phyloP scores from a whole-genome alignment of 2,888 invertebrate species.

The Luperina testacea region DNA sequence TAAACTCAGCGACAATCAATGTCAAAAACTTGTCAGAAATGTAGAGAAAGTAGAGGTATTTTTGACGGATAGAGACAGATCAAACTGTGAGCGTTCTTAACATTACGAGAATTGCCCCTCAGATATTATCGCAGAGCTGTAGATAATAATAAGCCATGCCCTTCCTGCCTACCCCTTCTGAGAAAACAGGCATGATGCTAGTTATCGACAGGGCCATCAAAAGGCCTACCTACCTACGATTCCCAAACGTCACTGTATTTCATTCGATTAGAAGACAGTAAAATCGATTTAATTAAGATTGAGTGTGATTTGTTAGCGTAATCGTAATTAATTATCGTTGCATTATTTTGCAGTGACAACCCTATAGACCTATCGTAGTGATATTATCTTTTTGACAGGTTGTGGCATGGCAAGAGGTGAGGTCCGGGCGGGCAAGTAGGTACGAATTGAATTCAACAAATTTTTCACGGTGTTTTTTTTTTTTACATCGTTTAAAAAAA shows the following conservation, averaged over 20 bases:
- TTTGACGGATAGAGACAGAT: not conserved
- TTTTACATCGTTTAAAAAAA: too few species aligned
- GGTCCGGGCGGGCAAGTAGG: not conserved
- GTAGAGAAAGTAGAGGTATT: not conserved
- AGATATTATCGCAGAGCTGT: not conserved
- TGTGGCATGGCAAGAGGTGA: not conserved
- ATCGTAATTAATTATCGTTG: conserved; percentile 32
- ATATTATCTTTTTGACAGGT: conserved; percentile 28
- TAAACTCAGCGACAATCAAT: too few species aligned
- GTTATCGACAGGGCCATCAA: conserved; percentile 6
- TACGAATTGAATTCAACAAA: not conserved
- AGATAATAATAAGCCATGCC: too few species aligned
- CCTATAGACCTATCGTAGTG: not conserved
- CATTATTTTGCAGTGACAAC: conserved; percentile 29
- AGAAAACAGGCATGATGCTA: not conserved
- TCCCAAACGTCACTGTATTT: conserved; percentile 3
- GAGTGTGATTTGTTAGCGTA: conserved; percentile 6
- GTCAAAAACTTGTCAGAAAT: not conserved
- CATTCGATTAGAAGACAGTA: not conserved
- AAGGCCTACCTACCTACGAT: not conserved
- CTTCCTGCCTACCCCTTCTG: not conserved
- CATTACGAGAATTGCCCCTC: not conserved
- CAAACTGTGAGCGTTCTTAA: not conserved
- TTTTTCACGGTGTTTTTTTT: too few species aligned
- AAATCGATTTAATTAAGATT: conserved; percentile 48